Evolutionary conservation across 2,888 invertebrate genomes (phyloP).

Genomic region (Darwinula stevensoni): DNA sequence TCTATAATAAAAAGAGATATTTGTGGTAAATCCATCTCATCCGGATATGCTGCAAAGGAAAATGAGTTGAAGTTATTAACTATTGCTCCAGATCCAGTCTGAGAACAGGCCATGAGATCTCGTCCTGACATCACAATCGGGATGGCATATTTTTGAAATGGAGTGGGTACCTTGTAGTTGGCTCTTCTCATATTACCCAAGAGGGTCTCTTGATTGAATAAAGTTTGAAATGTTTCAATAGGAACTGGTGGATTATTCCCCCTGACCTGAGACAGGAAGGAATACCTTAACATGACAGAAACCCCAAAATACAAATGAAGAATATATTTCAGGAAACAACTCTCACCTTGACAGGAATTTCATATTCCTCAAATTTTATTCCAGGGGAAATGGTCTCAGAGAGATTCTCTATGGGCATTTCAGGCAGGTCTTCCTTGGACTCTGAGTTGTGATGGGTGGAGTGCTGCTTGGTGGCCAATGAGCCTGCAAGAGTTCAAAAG

Average conservation of each 20-base stretch:
- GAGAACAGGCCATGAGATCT: slow-evolving; percentile 90
- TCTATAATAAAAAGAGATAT: slow-evolving; percentile 24
- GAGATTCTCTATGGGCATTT: too few relatives aligned
- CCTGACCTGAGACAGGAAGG: slow-evolving; percentile 26
- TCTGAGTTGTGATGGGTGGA: too few relatives aligned
- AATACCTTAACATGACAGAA: slow-evolving; percentile 6
- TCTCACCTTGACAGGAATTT: slow-evolving; percentile 52
- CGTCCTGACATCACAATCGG: slow-evolving; percentile 46
- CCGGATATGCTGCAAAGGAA: slow-evolving; percentile 5
- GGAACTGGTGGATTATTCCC: slow-evolving; percentile 33
- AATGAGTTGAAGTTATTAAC: slow-evolving; percentile 21
- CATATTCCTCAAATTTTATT: too few relatives aligned
- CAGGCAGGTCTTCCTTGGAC: too few relatives aligned
- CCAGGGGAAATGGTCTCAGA: too few relatives aligned
- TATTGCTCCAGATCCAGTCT: slow-evolving; percentile 94
- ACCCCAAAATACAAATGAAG: neutral
- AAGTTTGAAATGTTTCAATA: slow-evolving; percentile 34
- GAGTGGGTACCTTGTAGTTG: slow-evolving; percentile 57
- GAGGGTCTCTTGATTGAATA: slow-evolving; percentile 34
- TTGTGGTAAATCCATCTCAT: neutral
- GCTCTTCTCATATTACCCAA: slow-evolving; percentile 44
- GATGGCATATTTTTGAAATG: slow-evolving; percentile 70
- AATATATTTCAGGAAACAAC: neutral
- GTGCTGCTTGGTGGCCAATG: too few relatives aligned
- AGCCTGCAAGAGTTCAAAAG: too few relatives aligned